Evolutionary conservation across 2,113 vertebrate genomes (phyloP), one percentile per base, ranked within the genome.

Genomic region (Anguilla rostrata): DNA sequence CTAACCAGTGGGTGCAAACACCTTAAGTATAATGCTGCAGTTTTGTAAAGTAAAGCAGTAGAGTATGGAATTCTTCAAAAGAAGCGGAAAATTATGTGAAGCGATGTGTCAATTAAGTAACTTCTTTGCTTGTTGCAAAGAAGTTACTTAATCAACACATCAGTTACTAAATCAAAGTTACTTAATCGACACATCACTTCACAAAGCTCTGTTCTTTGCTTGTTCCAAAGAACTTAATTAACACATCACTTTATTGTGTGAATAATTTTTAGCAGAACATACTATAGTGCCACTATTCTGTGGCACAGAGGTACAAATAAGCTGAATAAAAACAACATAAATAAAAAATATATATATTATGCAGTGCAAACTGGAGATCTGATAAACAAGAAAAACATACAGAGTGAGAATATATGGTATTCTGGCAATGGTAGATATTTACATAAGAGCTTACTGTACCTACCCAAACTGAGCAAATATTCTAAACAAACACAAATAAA

Each of bases 401-500:
- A 41, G n/a, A 81, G 78, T 34, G 34, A 84, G 34, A 29, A 53
- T 56, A 20, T 56, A 26, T 15, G 29, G n/a, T 49, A 63, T 63
- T 86, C 20, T 57, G 78, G 84, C 78, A 63, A 63, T n/a, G 56
- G 84, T 63, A 26, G 56, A 81, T 15, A 39, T 81, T 40, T 83
- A 53, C 81, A 83, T 41, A 39, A 80, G 39, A 80, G 40, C 34
- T 80, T 80, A 34, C 40, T 40, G 40, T 41, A 40, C 16, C 34
- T 22, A 80, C 20, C 40, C 39, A 80, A 80, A 41, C 39, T 80
- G 78, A 75, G n/a, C 29, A 75, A 75, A 80, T 80, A 80, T 39
- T 80, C 78, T 80, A 80, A 80, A 80, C 78, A 39, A 80, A 80
- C 78, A 43, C 85, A 86, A 86, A 86, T 86, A 86, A 43, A 86